Conservation (phyloP, 2,113 vertebrate genomes). For the Bubo bubo region DNA sequence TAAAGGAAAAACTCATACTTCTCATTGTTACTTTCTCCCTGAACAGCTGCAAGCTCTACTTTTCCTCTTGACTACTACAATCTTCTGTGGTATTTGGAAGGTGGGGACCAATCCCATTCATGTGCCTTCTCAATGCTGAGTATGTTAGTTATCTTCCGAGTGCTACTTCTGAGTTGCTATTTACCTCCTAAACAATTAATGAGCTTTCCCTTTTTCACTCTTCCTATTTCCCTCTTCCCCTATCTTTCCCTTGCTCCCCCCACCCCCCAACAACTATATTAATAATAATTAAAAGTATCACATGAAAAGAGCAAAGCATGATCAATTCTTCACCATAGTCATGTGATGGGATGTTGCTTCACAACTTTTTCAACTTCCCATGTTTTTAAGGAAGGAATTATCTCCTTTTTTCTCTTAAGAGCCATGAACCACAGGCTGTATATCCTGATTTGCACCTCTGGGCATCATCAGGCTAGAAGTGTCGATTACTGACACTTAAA, state of each 20-base stretch:
- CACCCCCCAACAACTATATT: neutral
- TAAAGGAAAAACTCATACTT: neutral
- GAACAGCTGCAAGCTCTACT: neutral
- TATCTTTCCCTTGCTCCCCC: neutral
- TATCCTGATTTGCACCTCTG: neutral
- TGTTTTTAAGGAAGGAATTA: neutral
- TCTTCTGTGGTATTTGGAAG: neutral
- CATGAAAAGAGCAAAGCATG: neutral
- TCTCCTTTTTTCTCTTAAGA: neutral
- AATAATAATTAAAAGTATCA: neutral
- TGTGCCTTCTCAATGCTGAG: neutral
- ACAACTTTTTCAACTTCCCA: neutral
- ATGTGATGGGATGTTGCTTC: neutral
- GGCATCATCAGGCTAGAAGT: neutral
- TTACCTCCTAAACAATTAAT: neutral
- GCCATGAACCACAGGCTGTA: neutral
- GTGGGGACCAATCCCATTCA: neutral
- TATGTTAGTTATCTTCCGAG: fast-evolving
- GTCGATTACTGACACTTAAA: neutral
- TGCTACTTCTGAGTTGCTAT: neutral
- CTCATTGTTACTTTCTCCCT: neutral
- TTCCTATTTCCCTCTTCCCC: neutral
- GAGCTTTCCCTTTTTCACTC: neutral
- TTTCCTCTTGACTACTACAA: neutral
- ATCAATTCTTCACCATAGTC: neutral